A percentile compares a stretch with the other conserved stretches of the same genome.
Evolutionary conservation across 1,140 invertebrate genomes (phyloP).

Genomic region (Thereuonema tuberculata): DNA sequence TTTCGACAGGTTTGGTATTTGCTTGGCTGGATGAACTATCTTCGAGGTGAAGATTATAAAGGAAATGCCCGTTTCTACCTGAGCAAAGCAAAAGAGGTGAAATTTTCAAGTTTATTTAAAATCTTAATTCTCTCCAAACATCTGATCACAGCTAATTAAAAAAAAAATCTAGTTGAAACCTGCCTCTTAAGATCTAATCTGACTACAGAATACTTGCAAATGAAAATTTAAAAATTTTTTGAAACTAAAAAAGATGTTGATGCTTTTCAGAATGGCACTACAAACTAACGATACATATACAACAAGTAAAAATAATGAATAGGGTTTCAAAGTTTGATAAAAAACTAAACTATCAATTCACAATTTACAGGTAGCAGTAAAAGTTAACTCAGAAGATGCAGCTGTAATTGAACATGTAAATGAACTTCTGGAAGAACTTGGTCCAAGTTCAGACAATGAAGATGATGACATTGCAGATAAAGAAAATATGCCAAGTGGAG

Average conservation of each 20-base stretch:
- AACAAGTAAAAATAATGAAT: too few relatives aligned
- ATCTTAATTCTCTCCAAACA: too few relatives aligned
- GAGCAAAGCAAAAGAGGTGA: constrained; percentile 28
- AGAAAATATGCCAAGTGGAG: background rate
- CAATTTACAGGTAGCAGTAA: background rate
- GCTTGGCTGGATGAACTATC: constrained; percentile 29
- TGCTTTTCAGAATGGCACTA: too few relatives aligned
- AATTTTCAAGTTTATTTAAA: too few relatives aligned
- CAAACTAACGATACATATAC: too few relatives aligned
- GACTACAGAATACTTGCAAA: too few relatives aligned
- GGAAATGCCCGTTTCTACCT: constrained; percentile 31
- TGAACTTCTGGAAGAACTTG: background rate
- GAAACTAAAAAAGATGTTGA: too few relatives aligned
- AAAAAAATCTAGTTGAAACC: too few relatives aligned
- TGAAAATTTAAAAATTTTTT: too few relatives aligned
- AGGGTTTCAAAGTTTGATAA: too few relatives aligned
- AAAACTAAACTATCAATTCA: background rate
- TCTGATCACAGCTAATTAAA: too few relatives aligned
- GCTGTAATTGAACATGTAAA: background rate
- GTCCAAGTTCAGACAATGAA: background rate
- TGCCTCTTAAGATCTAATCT: too few relatives aligned
- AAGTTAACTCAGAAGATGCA: background rate
- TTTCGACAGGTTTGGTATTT: constrained; percentile 19
- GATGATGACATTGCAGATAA: background rate
- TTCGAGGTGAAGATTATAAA: constrained; percentile 29